Conservation (phyloP, 2,113 vertebrate genomes). For the Oreotragus oreotragus region DNA sequence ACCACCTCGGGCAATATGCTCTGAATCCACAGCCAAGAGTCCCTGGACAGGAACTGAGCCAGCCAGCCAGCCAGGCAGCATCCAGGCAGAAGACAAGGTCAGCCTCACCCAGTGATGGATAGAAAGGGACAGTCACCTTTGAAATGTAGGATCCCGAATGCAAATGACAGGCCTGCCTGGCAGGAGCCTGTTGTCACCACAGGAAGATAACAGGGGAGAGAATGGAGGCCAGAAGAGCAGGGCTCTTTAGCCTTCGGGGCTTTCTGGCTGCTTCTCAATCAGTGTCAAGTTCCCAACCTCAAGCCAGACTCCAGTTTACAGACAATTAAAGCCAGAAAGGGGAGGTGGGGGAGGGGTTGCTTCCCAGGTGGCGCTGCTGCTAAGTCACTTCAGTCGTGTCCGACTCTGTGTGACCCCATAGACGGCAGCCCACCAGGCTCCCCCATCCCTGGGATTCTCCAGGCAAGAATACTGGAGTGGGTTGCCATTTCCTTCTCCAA, state of each 20-base stretch:
- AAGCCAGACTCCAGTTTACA: background rate
- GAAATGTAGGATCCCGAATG: background rate
- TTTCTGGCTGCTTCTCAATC: background rate
- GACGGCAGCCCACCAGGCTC: too few species aligned
- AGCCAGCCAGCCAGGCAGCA: background rate
- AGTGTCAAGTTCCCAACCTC: background rate
- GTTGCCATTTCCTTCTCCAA: too few species aligned
- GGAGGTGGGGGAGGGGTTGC: accelerated
- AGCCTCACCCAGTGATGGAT: background rate
- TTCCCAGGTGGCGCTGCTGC: background rate
- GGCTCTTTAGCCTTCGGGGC: background rate
- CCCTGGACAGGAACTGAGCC: background rate
- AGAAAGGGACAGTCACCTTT: background rate
- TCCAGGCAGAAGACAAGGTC: background rate
- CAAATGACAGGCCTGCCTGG: background rate
- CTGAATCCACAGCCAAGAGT: background rate
- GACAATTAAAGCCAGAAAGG: background rate
- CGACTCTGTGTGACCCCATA: too few species aligned
- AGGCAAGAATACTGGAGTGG: too few species aligned
- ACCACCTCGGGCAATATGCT: background rate
- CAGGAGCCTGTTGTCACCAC: background rate
- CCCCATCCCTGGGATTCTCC: too few species aligned
- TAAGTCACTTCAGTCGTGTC: too few species aligned
- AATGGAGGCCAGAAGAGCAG: background rate
- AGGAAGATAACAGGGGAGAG: background rate